Percentiles rank a stretch among this genome's conserved stretches.
Evolutionary conservation across 2,888 invertebrate species (phyloP).

Genomic region (Proisotoma minuta): DNA sequence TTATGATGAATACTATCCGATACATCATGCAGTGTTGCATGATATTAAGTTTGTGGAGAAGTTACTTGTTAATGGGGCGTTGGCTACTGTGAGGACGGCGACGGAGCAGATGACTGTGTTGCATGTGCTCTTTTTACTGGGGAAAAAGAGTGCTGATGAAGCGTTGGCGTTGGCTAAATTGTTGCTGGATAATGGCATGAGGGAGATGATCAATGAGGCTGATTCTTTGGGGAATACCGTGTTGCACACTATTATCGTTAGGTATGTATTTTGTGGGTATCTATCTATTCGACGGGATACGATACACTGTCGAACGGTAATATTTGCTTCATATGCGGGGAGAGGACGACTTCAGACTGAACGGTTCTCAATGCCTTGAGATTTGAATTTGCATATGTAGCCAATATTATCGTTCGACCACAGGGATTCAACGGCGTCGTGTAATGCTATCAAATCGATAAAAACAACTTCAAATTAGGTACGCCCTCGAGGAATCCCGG

Average conservation of each 20-base stretch:
- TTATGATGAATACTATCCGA: slow-evolving; percentile 72
- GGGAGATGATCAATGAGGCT: slow-evolving; percentile 66
- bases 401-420: too few relatives aligned
- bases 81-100: slow-evolving; percentile 55
- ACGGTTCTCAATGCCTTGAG: too few relatives aligned
- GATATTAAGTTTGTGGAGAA: slow-evolving; percentile 65
- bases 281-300: not conserved
- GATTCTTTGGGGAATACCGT: slow-evolving; percentile 71
- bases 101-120: slow-evolving; percentile 68
- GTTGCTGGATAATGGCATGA: slow-evolving; percentile 66
- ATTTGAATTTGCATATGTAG: too few relatives aligned
- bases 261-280: slow-evolving; percentile 36
- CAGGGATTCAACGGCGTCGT: too few relatives aligned
- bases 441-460: too few relatives aligned
- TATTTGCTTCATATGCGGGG: too few relatives aligned
- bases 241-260: slow-evolving; percentile 60
- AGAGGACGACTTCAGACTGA: too few relatives aligned
- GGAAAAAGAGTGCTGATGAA: slow-evolving; percentile 64
- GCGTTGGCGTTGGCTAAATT: slow-evolving; percentile 65
- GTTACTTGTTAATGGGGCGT: slow-evolving; percentile 51
- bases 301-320: not conserved
- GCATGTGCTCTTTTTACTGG: slow-evolving; percentile 59
- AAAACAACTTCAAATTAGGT: slow-evolving; percentile 50
- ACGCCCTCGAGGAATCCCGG: slow-evolving; percentile 64
- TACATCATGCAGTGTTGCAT: slow-evolving; percentile 66